Conservation (phyloP, 2,797 vertebrate genomes). For the Psittacula echo region DNA sequence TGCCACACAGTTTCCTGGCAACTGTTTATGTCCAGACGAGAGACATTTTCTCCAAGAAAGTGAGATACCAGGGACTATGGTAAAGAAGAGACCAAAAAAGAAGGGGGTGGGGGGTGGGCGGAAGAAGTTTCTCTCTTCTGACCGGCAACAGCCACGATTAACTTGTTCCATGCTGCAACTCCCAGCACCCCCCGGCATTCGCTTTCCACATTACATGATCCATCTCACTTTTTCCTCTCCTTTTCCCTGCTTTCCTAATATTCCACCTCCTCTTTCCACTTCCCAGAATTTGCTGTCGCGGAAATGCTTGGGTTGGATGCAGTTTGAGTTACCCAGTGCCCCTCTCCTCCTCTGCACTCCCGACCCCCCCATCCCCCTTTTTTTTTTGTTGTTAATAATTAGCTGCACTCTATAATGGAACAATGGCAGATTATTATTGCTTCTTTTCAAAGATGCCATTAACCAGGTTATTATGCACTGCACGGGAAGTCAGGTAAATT, state of each 20-base stretch:
- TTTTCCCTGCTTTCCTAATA: background rate
- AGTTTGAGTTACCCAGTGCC: background rate
- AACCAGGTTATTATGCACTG: constrained; percentile 59
- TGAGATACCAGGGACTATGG: background rate
- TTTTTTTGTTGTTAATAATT: constrained; percentile 66
- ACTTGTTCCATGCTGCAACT: constrained; percentile 34
- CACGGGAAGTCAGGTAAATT: constrained; percentile 72
- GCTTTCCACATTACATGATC: background rate
- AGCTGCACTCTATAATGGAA: constrained; percentile 61
- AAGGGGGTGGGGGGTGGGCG: too few relatives aligned
- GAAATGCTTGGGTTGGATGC: background rate
- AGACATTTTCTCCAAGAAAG: constrained; percentile 13
- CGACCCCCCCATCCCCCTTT: too few relatives aligned
- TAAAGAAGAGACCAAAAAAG: background rate
- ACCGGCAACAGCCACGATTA: background rate
- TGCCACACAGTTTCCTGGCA: constrained; percentile 68
- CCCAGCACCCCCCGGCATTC: background rate
- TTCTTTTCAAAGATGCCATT: constrained; percentile 50
- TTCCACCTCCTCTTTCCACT: background rate
- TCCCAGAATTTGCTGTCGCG: background rate
- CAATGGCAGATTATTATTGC: constrained; percentile 46
- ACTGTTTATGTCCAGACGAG: constrained; percentile 49
- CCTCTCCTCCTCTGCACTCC: background rate
- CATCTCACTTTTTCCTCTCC: background rate
- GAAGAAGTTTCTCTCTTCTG: background rate